Percentiles rank a stretch among this genome's conserved stretches.
phyloP scores from a whole-genome alignment of 2,888 invertebrate genomes.

The Agonopterix arenella region DNA sequence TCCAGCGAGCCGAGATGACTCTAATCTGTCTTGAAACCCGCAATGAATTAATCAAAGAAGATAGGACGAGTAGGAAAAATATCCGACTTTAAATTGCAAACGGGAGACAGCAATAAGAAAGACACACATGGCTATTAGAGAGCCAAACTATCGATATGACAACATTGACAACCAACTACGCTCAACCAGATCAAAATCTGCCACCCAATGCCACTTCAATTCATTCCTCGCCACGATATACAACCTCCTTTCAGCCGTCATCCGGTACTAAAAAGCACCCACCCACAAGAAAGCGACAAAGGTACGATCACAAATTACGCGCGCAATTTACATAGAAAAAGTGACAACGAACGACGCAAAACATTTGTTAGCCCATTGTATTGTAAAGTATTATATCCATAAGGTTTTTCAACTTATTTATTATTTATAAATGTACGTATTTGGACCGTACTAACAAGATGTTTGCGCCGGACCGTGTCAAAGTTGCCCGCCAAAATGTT shows the following conservation, averaged over 20 bases:
- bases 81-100: no score
- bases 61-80: no score
- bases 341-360: conserved; percentile 56
- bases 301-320: conserved; percentile 62
- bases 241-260: conserved; percentile 28
- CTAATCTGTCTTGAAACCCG: no score
- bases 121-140: no score
- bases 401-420: conserved; percentile 48
- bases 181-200: no score
- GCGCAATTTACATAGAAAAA: conserved; percentile 69
- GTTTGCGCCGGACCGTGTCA: conserved; percentile 50
- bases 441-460: conserved; percentile 70
- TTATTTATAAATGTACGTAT: conserved; percentile 67
- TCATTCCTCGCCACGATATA: conserved; percentile 2
- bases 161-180: no score
- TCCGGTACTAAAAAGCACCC: conserved; percentile 23
- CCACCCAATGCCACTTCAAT: background rate
- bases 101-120: no score
- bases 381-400: conserved; percentile 47
- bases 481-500: conserved; percentile 47
- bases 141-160: no score
- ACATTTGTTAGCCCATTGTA: conserved; percentile 72
- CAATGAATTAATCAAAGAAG: no score
- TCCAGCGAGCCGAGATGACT: no score
- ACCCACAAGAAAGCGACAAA: conserved; percentile 20